Evolutionary conservation across 2,888 invertebrate species (phyloP).

Genomic region (Pogonocherus hispidulus): DNA sequence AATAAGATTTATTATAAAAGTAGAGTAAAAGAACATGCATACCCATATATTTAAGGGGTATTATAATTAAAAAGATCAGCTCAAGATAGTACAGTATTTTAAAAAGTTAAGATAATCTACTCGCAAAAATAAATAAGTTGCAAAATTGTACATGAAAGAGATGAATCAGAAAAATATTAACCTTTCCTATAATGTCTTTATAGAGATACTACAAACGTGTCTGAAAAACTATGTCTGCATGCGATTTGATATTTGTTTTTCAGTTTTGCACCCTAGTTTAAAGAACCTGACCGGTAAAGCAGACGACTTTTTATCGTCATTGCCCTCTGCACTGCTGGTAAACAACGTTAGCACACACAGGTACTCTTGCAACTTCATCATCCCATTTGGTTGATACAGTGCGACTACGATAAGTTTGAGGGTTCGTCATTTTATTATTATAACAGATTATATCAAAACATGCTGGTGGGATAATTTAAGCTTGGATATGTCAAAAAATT

Average conservation of each 20-base stretch:
- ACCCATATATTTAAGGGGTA: too few relatives aligned
- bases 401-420: conserved; percentile 35
- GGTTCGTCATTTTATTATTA: neutral
- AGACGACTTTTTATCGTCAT: conserved; percentile 63
- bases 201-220: neutral
- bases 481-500: too few relatives aligned
- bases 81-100: too few relatives aligned
- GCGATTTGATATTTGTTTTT: conserved; percentile 57
- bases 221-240: conserved; percentile 24
- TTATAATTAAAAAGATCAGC: too few relatives aligned
- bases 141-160: too few relatives aligned
- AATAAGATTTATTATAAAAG: too few relatives aligned
- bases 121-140: too few relatives aligned
- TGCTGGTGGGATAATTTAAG: too few relatives aligned
- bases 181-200: neutral
- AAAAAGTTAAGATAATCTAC: too few relatives aligned
- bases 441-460: too few relatives aligned
- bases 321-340: conserved; percentile 18
- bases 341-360: conserved; percentile 48
- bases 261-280: conserved; percentile 59
- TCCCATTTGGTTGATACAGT: conserved; percentile 54
- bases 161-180: neutral
- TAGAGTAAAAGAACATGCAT: too few relatives aligned
- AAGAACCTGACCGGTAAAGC: conserved; percentile 61
- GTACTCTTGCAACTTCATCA: conserved; percentile 56